Evolutionary conservation across 2,888 invertebrate genomes (phyloP), one percentile per base, ranked within the genome.

Genomic region (Calliphora vomitoria): DNA sequence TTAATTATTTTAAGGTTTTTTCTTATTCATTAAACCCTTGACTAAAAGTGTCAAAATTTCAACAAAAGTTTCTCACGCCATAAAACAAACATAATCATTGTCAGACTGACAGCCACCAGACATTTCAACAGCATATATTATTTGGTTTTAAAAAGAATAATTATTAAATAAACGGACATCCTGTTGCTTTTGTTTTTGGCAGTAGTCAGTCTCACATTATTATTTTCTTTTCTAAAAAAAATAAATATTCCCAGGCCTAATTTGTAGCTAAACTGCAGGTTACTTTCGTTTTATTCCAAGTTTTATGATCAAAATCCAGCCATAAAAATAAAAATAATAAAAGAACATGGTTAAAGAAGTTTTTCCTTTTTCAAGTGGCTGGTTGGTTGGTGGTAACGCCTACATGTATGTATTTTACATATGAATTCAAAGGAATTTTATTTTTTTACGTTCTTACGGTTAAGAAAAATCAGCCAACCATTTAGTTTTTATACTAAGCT

Each of bases 161-260:
- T 64, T 81, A 84, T 50, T 68, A 84, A 78, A 69, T 82, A 85
- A 88, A 85, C 88, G 85, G 80, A 88, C 88, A 88, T 88, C 88
- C 88, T 88, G 88, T 87, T 85, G 87, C 80, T 82, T 74, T 85
- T 75, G 25, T 85, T 80, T 75, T 79, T 74, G 86, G 72, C 66
- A 82, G 58, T 72, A 60, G 41, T 44, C 4, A 41, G 50, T 20
- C 53, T 44, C 47, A 44, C n/a, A n/a, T n/a, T n/a, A n/a, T n/a
- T n/a, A n/a, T n/a, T n/a, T n/a, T n/a, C n/a, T n/a, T n/a, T n/a
- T n/a, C n/a, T n/a, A 66, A 75, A 74, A 35, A 20, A 15, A 64
- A 53, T 3, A 55, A 82, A 53, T 66, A 78, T 87, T 87, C 82
- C 60, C 87, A 85, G 68, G 76, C 66, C 60, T 64, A 82, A 72